Evolutionary conservation across 2,113 vertebrate species (phyloP), one percentile per base, ranked within the genome.

Genomic region (Mustela nigripes): DNA sequence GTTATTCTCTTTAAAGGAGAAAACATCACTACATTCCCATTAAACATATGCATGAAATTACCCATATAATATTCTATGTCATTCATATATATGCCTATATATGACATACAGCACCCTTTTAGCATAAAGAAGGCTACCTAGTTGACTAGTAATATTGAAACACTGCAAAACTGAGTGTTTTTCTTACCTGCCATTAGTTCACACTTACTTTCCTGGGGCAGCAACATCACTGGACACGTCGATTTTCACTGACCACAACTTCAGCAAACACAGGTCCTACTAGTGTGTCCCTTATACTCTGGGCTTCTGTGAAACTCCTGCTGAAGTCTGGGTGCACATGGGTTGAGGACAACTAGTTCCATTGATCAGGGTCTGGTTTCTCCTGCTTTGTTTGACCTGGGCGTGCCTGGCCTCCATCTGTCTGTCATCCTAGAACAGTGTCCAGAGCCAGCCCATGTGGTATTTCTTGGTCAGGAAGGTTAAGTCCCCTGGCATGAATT

Each of bases 171-270:
- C 1, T 9, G 7, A 71, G 50, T 58, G 63, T 18, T 69, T 71
- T 45, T 56, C 98, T 98, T 98, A 98, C 98, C 98, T 98, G 97
- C 63, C 91, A 97, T 98, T 60, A 90, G 92, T 83, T 97, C 95
- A 63, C 48, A 94, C 69, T 87, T 91, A 45, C 42, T 73, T 26
- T 95, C 84, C 11, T 33, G 73, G 33, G 14, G 62, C 86, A 86
- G 71, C 74, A 73, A 89, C 89, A 85, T 91, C 89, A 3, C 86
- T 79, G 88, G 56, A 93, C 90, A 67, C 56, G 26, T 33, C 86
- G 78, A 31, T 73, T 89, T 80, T 83, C 62, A 58, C 73, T 50
- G 60, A 21, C 50, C 67, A 89, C 87, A 60, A 15, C 96, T 94
- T 97, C 71, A 94, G 89, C n/a, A 50, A 67, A 73, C 39, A n/a